Base-by-base conservation (phyloP, 1,140 invertebrate species). In the Brachionus calyciflorus region DNA sequence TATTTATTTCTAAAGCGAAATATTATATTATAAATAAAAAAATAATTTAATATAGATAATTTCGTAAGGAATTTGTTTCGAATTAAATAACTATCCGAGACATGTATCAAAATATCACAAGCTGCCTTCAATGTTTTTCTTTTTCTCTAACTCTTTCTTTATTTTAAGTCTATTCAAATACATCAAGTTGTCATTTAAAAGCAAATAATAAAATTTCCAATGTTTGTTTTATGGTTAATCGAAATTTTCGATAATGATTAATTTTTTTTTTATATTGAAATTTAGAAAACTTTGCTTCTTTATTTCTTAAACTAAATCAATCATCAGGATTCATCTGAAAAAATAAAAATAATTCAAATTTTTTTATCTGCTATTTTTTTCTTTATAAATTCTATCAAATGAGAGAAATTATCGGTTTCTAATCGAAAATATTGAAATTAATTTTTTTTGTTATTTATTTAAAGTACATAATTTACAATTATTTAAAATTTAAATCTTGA, bases 61-160 rank as follows among this genome's bases (percentile, higher is more conserved):
- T 28, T 55, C 24, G n/a, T n/a, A 3, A 37, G 33, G 33, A 60
- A 60, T 60, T 33, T 17, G 55, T 9, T 5, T 37, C 9, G 17
- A 37, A 33, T 37, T 37, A 60, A 60, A 60, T 37, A 60, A 37
- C 55, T 17, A 60, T 60, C 21, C n/a, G 55, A 60, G 55, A 60
- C 55, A 40, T 60, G 9, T 33, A 37, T 37, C 1, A 40, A 60
- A 60, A 60, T 37, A 60, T 7, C 17, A 37, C 4, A 60, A 21
- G n/a, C 17, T 37, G n/a, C 6, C 19, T 17, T n/a, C 9, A n/a
- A 60, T 33, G 55, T 37, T 37, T 60, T 17, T 10, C n/a, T n/a
- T n/a, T n/a, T n/a, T n/a, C n/a, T n/a, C n/a, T n/a, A n/a, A n/a
- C n/a, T n/a, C n/a, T n/a, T n/a, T n/a, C n/a, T n/a, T n/a, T n/a